Conservation (phyloP, 2,888 invertebrate species). For the Apodemia hepburni region DNA sequence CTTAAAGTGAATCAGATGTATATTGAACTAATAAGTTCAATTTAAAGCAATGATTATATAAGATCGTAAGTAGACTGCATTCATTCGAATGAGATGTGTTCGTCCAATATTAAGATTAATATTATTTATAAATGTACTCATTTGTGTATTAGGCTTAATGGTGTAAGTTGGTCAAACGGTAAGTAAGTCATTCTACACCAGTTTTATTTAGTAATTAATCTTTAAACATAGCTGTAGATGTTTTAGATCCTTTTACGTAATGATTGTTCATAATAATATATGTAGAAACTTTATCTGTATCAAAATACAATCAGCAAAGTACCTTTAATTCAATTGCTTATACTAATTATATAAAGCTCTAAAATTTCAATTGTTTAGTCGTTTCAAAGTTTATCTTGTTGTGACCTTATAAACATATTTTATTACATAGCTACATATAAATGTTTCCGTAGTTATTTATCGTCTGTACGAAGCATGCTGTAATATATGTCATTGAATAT, state of each 20-base stretch:
- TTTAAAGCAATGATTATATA: conserved; percentile 67
- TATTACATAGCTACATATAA: conserved; percentile 49
- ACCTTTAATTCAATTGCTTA: conserved; percentile 35
- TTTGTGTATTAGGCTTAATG: conserved; percentile 54
- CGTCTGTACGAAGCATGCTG: conserved; percentile 49
- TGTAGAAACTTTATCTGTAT: conserved; percentile 33
- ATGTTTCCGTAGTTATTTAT: conserved; percentile 32
- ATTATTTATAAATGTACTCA: conserved; percentile 21
- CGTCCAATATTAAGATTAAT: conserved; percentile 72
- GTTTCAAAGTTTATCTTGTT: conserved; percentile 75
- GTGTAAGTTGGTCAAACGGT: conserved; percentile 10
- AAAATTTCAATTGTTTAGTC: conserved; percentile 40
- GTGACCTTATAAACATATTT: conserved; percentile 63
- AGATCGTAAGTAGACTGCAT: conserved; percentile 73
- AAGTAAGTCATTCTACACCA: conserved; percentile 3
- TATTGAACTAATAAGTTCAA: conserved; percentile 45
- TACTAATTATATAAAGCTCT: conserved; percentile 29
- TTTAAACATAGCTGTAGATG: conserved; percentile 43
- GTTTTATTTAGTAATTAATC: conserved; percentile 11
- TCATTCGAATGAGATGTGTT: conserved; percentile 77
- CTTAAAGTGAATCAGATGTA: conserved; percentile 56
- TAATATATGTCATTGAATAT: conserved; percentile 41
- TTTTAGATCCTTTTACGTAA: conserved; percentile 33
- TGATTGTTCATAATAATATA: conserved; percentile 16
- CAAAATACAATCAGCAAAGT: conserved; percentile 44